These are phyloP conservation scores for Hylaea fasciaria DNA, from an alignment of 2,888 invertebrate species.

Conservation along the genomic window DNA sequence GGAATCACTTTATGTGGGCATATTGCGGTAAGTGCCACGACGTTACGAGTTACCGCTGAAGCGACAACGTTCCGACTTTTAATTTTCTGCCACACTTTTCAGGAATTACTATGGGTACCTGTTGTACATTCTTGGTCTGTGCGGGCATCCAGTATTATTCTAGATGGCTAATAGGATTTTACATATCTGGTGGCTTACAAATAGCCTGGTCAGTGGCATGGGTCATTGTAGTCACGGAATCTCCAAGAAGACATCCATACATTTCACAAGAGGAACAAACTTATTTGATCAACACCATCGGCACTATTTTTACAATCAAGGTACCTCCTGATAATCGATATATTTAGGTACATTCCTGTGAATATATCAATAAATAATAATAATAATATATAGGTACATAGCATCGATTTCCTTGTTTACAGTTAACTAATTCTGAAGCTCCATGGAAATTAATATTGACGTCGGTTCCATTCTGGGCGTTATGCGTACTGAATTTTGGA, in stretches of 20 bases:
- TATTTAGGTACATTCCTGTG: not conserved
- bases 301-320: constrained; percentile 74
- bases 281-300: constrained; percentile 85
- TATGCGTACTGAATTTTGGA: constrained; percentile 75
- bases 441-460: constrained; percentile 72
- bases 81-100: constrained; percentile 1
- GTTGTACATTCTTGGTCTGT: constrained; percentile 87
- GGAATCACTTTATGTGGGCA: constrained; percentile 80
- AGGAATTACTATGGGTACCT: constrained; percentile 85
- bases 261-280: constrained; percentile 86
- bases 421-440: constrained; percentile 70
- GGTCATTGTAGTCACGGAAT: constrained; percentile 85
- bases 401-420: too few species aligned
- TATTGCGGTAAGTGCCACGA: constrained; percentile 69
- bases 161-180: constrained; percentile 88
- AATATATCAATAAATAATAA: too few species aligned
- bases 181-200: constrained; percentile 84
- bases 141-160: constrained; percentile 85
- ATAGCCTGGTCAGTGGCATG: constrained; percentile 83
- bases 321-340: constrained; percentile 55
- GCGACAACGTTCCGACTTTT: not conserved
- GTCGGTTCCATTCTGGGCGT: constrained; percentile 73
- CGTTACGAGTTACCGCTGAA: too few species aligned
- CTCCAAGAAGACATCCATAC: constrained; percentile 85
- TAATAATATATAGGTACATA: too few species aligned